A percentile compares a stretch with the other conserved stretches of the same genome.
Evolutionary conservation across 23 tunicate genomes (phyloP).

Genomic region (Diplosoma virens): DNA sequence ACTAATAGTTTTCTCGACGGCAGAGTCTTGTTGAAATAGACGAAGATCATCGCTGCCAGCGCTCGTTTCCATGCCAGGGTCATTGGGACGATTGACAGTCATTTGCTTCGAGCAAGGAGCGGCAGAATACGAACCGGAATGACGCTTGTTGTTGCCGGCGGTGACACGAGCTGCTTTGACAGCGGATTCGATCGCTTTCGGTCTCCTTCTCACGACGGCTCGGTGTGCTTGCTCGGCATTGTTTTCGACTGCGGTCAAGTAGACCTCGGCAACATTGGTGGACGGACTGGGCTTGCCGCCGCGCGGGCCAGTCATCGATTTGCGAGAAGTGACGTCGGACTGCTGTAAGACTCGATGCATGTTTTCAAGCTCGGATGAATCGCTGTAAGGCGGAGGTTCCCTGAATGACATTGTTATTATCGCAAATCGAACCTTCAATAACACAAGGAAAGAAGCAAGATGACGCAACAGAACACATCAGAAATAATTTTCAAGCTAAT

Average conservation of each 20-base stretch:
- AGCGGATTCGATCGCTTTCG: constrained; percentile 57
- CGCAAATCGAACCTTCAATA: too few relatives aligned
- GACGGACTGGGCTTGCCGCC: constrained; percentile 55
- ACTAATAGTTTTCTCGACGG: constrained; percentile 46
- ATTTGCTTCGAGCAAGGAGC: constrained; percentile 72
- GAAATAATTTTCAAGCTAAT: too few relatives aligned
- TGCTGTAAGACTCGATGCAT: background rate
- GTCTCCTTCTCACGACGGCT: constrained; percentile 27
- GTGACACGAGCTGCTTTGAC: constrained; percentile 75
- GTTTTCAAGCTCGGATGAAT: background rate
- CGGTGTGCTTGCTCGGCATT: constrained; percentile 14
- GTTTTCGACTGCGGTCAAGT: constrained; percentile 59
- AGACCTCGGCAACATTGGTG: constrained; percentile 47
- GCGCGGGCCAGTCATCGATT: constrained; percentile 53
- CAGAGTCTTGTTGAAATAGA: constrained; percentile 7
- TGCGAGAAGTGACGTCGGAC: constrained; percentile 23
- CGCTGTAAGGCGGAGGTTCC: constrained; percentile 71
- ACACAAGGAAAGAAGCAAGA: too few relatives aligned
- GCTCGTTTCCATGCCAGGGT: background rate
- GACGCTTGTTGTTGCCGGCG: constrained; percentile 64
- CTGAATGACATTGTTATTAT: too few relatives aligned
- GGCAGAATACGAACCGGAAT: constrained; percentile 85
- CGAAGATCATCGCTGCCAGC: constrained; percentile 3
- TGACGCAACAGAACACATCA: too few relatives aligned
- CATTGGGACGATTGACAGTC: constrained; percentile 22